phyloP scores from a whole-genome alignment of 30 jellyfish, hydroid and myxozoan genomes.

The Turritopsis dohrnii region DNA sequence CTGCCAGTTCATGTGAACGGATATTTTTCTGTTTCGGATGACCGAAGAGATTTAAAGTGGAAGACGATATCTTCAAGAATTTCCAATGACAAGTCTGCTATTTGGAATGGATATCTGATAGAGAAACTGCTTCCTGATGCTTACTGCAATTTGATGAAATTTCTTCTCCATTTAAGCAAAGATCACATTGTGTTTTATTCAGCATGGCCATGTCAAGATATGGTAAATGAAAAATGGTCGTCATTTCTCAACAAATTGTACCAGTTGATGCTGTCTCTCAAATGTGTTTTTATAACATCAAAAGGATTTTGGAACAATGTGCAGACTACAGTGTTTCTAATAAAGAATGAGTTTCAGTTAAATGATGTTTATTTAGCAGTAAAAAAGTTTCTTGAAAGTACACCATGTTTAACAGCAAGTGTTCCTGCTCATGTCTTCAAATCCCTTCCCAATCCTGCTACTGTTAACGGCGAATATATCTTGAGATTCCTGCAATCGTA shows the following conservation, averaged over 20 bases:
- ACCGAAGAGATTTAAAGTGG: conserved; percentile 76
- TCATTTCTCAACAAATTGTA: conserved; percentile 3
- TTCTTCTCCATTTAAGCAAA: not conserved
- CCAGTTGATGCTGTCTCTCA: not conserved
- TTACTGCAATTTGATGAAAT: conserved; percentile 30
- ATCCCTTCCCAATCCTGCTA: not conserved
- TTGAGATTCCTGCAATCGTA: not conserved
- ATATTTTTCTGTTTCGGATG: conserved; percentile 59
- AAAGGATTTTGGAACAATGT: not conserved
- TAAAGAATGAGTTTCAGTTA: not conserved
- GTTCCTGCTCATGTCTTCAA: conserved; percentile 37
- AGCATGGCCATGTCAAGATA: conserved; percentile 32
- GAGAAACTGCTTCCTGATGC: conserved; percentile 45
- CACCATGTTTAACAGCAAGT: not conserved
- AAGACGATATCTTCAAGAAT: conserved; percentile 14
- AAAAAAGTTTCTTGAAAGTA: conserved; percentile 13
- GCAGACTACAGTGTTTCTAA: not conserved
- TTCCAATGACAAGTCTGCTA: conserved; percentile 37
- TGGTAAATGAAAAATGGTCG: conserved; percentile 60
- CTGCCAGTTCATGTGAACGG: conserved; percentile 81
- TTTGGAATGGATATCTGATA: conserved; percentile 56
- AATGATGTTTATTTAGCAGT: conserved; percentile 23
- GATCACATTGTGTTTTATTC: conserved; percentile 32
- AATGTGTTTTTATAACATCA: not conserved
- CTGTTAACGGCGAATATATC: not conserved